These are phyloP conservation scores for Catharus ustulatus DNA, from an alignment of 2,797 vertebrate species.

Conservation along the genomic window DNA sequence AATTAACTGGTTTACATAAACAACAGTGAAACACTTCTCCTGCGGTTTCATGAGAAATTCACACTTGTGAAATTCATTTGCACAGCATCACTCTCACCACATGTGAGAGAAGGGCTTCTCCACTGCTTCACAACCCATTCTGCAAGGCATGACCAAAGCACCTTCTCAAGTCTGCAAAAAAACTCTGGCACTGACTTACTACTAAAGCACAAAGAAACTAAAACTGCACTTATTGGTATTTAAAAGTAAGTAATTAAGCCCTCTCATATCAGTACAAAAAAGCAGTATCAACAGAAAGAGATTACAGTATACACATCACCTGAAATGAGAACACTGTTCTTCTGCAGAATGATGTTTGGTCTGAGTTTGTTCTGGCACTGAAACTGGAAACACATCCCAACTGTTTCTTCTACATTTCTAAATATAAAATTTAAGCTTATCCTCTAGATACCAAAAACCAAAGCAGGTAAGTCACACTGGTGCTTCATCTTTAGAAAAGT, in stretches of 20 bases:
- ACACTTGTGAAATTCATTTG: accelerated
- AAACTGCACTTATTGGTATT: not conserved
- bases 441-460: slow-evolving; percentile 6
- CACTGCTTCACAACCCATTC: not conserved
- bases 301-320: not conserved
- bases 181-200: not conserved
- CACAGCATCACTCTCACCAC: not conserved
- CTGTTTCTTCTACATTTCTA: not conserved
- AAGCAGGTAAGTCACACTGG: not conserved
- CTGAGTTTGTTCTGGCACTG: not conserved
- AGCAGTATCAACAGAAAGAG: not conserved
- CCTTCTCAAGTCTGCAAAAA: not conserved
- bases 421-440: not conserved
- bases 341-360: not conserved
- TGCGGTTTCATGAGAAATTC: not conserved
- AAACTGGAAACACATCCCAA: not conserved
- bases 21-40: not conserved
- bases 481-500: not conserved
- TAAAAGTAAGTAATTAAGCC: not conserved
- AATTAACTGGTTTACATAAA: not conserved
- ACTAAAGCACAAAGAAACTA: not conserved
- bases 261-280: not conserved
- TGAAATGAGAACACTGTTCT: not conserved
- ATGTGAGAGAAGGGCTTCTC: not conserved
- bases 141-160: not conserved